Base-by-base conservation (phyloP, 2,888 invertebrate species). In the Eupeodes luniger region DNA sequence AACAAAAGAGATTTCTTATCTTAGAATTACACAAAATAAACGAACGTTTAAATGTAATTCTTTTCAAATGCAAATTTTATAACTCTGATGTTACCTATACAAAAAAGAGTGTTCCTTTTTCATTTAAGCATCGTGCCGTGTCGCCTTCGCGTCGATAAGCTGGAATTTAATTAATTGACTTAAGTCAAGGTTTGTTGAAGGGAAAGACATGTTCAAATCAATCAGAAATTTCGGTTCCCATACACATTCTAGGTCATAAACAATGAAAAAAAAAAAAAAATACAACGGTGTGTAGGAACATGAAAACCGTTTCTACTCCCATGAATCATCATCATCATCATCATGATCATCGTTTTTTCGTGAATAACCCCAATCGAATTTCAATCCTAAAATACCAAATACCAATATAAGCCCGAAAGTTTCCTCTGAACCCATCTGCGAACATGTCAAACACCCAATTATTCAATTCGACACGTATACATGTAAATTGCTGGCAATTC, bases 401-500 rank as follows among this genome's bases (percentile, higher is more conserved):
- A 36, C 59, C 83, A 47, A 77, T 55, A 53, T 40, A 11, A 40
- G 40, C 11, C 5, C 11, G 34, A 16, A n/a, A 47, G 75, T 86
- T 87, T 80, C 83, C 82, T 79, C 82, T 76, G 67, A 87, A 87
- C 83, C 83, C 83, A 80, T 83, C 80, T 87, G 87, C 85, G 85
- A 81, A 85, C 88, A 84, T 88, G 88, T 88, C 88, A 88, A 88
- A 88, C 88, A 88, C 85, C 88, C 88, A 88, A 88, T 88, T 88
- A 88, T 88, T 88, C 88, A 88, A 88, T 88, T 88, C 88, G 88
- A 88, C 88, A 88, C 88, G 88, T 88, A 88, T 88, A 84, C 88
- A 88, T 85, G 88, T 78, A 88, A 88, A 88, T 88, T 88, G 84
- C 88, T 88, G 85, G 88, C 88, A 85, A 88, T 88, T 88, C 88